These are phyloP conservation scores for Albula glossodonta DNA, from an alignment of 2,113 vertebrate genomes.

Conservation along the genomic window DNA sequence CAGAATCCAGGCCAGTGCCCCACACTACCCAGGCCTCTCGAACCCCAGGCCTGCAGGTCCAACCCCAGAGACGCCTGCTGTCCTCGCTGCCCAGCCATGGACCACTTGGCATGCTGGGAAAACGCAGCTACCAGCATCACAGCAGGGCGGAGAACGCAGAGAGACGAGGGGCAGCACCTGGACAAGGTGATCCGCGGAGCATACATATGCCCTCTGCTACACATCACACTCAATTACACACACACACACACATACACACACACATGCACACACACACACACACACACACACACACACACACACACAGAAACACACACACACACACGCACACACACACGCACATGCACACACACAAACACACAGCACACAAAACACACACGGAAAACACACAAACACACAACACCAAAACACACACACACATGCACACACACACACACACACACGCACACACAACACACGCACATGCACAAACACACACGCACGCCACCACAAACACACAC, in stretches of 20 bases:
- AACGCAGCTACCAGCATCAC: conserved; percentile 93
- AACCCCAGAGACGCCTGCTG: conserved; percentile 84
- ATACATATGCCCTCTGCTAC: conserved; percentile 44
- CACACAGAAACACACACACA: not conserved
- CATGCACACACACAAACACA: no score
- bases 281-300: not conserved
- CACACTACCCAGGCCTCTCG: conserved; percentile 82
- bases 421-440: no score
- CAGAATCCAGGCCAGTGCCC: conserved; percentile 86
- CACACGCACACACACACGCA: no score
- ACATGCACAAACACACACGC: no score
- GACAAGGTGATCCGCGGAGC: conserved; percentile 39
- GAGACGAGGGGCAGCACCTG: conserved; percentile 30
- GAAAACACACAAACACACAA: no score
- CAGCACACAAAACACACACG: not conserved
- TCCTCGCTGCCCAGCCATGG: conserved; percentile 81
- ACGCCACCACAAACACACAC: no score
- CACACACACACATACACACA: not conserved
- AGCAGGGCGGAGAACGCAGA: conserved; percentile 84
- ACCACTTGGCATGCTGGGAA: conserved; percentile 90
- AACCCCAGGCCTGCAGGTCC: conserved; percentile 83
- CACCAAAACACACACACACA: no score
- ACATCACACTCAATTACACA: not conserved
- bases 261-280: not conserved
- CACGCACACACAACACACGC: not conserved